Base-by-base conservation (phyloP, 1,140 invertebrate genomes). In the Leptinotarsa lineolata region DNA sequence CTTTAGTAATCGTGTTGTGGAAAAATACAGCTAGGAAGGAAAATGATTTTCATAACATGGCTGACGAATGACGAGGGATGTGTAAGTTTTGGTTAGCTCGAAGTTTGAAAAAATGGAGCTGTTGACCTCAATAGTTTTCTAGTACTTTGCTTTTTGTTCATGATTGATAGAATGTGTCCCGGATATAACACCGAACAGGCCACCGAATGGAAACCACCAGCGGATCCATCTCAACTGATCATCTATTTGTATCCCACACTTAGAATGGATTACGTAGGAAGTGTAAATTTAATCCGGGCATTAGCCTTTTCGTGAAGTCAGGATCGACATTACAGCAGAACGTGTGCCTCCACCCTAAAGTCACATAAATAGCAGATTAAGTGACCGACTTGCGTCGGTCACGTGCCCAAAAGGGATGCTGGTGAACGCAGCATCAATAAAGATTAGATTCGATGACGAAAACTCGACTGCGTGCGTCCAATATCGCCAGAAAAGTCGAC, bases 331-430 rank as follows among this genome's bases (percentile, higher is more conserved):
- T 54, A 65, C 48, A 64, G 68, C 72, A 68, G 60, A 48, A 74
- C 77, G 74, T 76, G 69, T 61, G 75, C 46, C 71, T 66, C 46
- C 64, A 20, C 68, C 67, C 75, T 77, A 80, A 83, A 83, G 79
- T 83, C 83, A 81, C 79, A 84, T 84, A 84, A 84, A 84, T 84
- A 84, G 82, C 80, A 81, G 83, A 84, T 84, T 84, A 84, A 84
- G 83, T 84, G 83, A 84, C 83, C 83, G 82, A 83, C 79, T 80
- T 81, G 77, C 75, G 80, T 70, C 75, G 74, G 81, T 76, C 83
- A 80, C 83, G 83, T 84, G 83, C 59, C 72, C 72, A 39, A 64
- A 61, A n/a, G 69, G 54, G 59, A 63, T 45, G 21, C 69, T 39
- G 48, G 46, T 59, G 69, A 61, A 45, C 24, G 69, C 58, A 71